Base-by-base conservation (phyloP, 2,888 invertebrate species). In the Electrophaes corylata region DNA sequence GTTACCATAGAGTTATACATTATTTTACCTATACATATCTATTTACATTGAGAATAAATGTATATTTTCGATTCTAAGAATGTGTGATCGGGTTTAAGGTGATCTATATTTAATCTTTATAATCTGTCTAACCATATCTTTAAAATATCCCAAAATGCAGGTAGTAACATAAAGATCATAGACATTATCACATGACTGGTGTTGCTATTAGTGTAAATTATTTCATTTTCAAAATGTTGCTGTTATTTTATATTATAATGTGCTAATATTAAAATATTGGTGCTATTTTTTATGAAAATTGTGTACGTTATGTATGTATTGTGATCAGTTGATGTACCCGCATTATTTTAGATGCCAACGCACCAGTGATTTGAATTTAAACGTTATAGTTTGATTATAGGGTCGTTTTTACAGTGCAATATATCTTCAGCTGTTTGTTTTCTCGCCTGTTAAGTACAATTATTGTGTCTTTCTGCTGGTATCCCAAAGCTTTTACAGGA, bases 221-320 rank as follows among this genome's bases (percentile, higher is more conserved):
- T 76, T 76, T 69, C 63, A 56, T 66, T 53, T 47, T 50, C 48
- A 67, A 64, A 76, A 75, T 78, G 77, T 79, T 78, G 76, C 76
- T 76, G 71, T 70, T 76, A 66, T 70, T 74, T 67, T 65, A 62
- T 71, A 76, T 76, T 72, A 75, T 76, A 71, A 79, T 78, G 81
- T 83, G 83, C 86, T 87, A 79, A 86, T 86, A 86, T 87, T 84
- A 79, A 71, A 80, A 83, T 84, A 85, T 89, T 90, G 91, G 90
- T 91, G 90, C 91, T 91, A 91, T 88, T 88, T 85, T 86, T 69
- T 64, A 70, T 69, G 65, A 70, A 79, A 72, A 73, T 71, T 74
- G 76, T 76, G 78, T 79, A 71, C 80, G 76, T 73, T 78, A 75
- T 79, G 76, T 78, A 75, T 79, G 76, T 76, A 75, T 75, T 69